phyloP scores from a whole-genome alignment of 1,140 invertebrate genomes.

The Sycophila sp. region DNA sequence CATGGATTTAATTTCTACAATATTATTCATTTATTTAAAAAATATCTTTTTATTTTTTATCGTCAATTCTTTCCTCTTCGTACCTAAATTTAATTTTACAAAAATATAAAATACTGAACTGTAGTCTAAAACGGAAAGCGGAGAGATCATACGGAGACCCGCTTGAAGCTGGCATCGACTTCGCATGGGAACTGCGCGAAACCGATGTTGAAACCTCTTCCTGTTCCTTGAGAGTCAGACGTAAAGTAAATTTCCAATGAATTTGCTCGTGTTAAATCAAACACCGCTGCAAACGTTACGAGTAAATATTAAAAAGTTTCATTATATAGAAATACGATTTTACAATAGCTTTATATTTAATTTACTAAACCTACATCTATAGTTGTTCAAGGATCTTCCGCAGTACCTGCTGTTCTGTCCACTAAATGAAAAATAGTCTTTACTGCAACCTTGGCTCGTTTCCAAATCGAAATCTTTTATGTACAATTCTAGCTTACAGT shows the following conservation, averaged over 20 bases:
- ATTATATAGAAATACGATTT: background rate
- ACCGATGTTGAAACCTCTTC: slow-evolving; percentile 51
- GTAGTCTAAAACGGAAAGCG: too few species aligned
- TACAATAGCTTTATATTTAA: background rate
- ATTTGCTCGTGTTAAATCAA: slow-evolving; percentile 45
- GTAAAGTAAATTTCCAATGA: slow-evolving; percentile 47
- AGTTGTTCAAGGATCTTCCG: slow-evolving; percentile 49
- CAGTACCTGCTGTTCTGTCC: slow-evolving; percentile 52
- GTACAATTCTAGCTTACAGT: slow-evolving; percentile 50
- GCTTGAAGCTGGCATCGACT: too few species aligned
- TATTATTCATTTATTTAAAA: background rate
- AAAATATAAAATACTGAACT: slow-evolving; percentile 9
- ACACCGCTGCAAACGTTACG: slow-evolving; percentile 46
- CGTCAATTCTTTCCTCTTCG: too few species aligned
- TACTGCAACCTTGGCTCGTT: slow-evolving; percentile 49
- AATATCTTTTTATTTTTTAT: background rate
- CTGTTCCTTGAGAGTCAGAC: slow-evolving; percentile 44
- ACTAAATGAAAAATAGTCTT: slow-evolving; percentile 54
- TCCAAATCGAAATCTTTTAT: slow-evolving; percentile 59
- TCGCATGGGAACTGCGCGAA: slow-evolving; percentile 50
- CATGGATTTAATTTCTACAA: too few species aligned
- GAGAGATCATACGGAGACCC: too few species aligned
- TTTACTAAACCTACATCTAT: slow-evolving; percentile 46
- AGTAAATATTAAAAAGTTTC: slow-evolving; percentile 12
- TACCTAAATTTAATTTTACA: slow-evolving; percentile 10